Conservation (phyloP, 2,888 invertebrate genomes). For the Mactromeris polynyma region DNA sequence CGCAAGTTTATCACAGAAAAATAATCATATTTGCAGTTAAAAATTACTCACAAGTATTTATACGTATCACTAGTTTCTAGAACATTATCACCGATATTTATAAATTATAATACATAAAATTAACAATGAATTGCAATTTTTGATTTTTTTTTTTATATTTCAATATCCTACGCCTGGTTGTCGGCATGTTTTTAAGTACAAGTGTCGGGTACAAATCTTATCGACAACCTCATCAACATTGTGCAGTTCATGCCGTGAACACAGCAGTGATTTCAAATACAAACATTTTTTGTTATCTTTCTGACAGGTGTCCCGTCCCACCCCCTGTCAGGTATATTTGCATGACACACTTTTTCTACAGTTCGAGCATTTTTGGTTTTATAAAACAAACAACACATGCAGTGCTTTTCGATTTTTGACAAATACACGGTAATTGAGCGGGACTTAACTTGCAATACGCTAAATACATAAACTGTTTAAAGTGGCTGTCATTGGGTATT, state of each 20-base stretch:
- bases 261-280: constrained; percentile 1
- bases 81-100: too few relatives aligned
- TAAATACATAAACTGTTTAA: neutral
- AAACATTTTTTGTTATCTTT: constrained; percentile 19
- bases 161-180: too few relatives aligned
- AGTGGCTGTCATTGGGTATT: neutral
- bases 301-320: constrained; percentile 34
- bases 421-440: neutral
- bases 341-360: neutral
- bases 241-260: neutral
- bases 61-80: too few relatives aligned
- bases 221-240: neutral
- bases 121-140: too few relatives aligned
- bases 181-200: neutral
- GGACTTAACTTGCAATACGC: constrained; percentile 6
- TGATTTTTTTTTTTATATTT: too few relatives aligned
- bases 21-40: too few relatives aligned
- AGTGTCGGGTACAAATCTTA: neutral
- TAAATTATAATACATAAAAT: too few relatives aligned
- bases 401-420: constrained; percentile 23
- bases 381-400: constrained; percentile 38
- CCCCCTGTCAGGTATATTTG: constrained; percentile 15
- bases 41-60: too few relatives aligned
- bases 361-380: constrained; percentile 34
- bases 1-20: too few relatives aligned